These are phyloP conservation scores for Copidosoma aretas DNA, from an alignment of 2,888 invertebrate genomes.

Conservation along the genomic window DNA sequence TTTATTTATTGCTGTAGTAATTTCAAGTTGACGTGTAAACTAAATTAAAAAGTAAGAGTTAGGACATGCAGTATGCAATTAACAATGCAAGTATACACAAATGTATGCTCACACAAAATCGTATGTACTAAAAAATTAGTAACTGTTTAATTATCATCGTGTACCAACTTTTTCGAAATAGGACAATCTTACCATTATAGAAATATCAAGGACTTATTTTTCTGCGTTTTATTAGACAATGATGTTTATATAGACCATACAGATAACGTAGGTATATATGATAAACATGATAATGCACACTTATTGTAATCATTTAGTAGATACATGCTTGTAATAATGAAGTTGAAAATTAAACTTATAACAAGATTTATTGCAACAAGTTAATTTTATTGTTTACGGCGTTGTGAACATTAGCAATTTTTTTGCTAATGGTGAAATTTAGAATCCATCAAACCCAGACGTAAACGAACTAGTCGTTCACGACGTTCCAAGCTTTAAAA, in stretches of 20 bases:
- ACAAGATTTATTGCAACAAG: neutral
- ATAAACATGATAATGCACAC: conserved; percentile 20
- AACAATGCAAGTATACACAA: too few relatives aligned
- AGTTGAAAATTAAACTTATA: conserved; percentile 17
- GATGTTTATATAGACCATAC: conserved; percentile 22
- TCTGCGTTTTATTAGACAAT: conserved; percentile 25
- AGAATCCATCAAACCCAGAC: neutral
- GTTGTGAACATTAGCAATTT: conserved; percentile 9
- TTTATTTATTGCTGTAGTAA: too few relatives aligned
- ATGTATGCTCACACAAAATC: too few relatives aligned
- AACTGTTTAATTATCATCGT: conserved; percentile 24
- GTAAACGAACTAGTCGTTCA: conserved; percentile 1
- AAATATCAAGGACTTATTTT: conserved; percentile 11
- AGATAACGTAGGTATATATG: conserved; percentile 8
- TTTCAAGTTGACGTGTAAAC: too few relatives aligned
- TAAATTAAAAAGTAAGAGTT: too few relatives aligned
- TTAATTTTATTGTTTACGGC: conserved; percentile 7
- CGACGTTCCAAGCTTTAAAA: conserved; percentile 9
- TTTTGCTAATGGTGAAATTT: neutral
- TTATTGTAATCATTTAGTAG: conserved; percentile 29
- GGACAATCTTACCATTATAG: conserved; percentile 10
- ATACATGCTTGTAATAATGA: conserved; percentile 27
- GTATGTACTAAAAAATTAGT: conserved; percentile 2
- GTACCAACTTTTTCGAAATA: conserved; percentile 19
- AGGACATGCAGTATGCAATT: too few relatives aligned